Percentiles rank a stretch among this genome's conserved stretches.
These are phyloP conservation scores for Lithobates sylvaticus DNA, from an alignment of 2,797 vertebrate species.

Conservation along the genomic window DNA sequence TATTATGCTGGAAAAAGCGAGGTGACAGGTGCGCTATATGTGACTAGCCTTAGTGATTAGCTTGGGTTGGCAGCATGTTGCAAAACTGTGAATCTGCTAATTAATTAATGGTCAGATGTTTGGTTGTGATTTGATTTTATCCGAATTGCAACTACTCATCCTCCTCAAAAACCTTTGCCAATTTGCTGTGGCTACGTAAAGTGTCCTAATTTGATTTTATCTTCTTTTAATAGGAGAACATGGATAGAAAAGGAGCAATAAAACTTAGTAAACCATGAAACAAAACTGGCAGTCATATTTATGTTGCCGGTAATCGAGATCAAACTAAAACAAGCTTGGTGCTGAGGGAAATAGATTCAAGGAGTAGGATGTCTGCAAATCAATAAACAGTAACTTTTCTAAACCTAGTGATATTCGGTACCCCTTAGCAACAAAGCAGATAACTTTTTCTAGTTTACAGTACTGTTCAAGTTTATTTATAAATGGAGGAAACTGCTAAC, in stretches of 20 bases:
- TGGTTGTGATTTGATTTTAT: constrained; percentile 52
- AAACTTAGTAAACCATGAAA: constrained; percentile 56
- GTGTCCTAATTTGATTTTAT: constrained; percentile 61
- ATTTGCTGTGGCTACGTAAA: constrained; percentile 53
- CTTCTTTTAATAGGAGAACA: constrained; percentile 62
- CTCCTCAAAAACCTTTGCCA: constrained; percentile 54
- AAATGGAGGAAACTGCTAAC: too few relatives aligned
- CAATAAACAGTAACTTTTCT: background rate
- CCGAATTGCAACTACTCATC: constrained; percentile 37
- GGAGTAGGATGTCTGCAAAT: background rate
- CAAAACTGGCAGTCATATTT: constrained; percentile 59
- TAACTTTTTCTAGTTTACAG: background rate
- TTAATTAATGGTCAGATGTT: constrained; percentile 54
- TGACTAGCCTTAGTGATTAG: constrained; percentile 29
- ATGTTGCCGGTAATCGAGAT: constrained; percentile 39
- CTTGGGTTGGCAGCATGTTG: constrained; percentile 2
- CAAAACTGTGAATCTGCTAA: constrained; percentile 12
- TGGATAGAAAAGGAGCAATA: constrained; percentile 51
- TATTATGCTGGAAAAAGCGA: background rate
- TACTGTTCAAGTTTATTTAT: too few relatives aligned
- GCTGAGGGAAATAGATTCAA: constrained; percentile 15
- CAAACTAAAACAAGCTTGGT: constrained; percentile 29
- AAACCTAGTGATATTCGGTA: background rate
- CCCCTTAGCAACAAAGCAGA: background rate
- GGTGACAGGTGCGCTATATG: constrained; percentile 18